Evolutionary conservation across 1,140 invertebrate species (phyloP), one percentile per base, ranked within the genome.

Genomic region (Dryas iulia): DNA sequence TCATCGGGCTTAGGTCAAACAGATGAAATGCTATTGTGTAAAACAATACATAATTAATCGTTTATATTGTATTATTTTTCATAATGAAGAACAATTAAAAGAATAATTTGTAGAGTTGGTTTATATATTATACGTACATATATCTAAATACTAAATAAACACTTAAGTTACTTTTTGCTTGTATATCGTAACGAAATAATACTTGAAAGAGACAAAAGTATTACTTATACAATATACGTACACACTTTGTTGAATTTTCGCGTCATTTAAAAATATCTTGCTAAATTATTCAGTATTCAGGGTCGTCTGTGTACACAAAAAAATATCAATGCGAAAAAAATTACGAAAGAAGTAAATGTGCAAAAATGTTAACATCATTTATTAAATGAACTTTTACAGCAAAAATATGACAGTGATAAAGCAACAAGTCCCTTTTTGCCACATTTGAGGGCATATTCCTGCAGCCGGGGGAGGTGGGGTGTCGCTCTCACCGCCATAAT

Each of bases 391-490:
- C 62, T 65, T 57, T 71, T 62, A 60, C 66, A 59, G 67, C 70
- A 66, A 72, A 82, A 86, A 87, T 85, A 77, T 82, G 79, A 78
- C 82, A 80, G 71, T 85, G 84, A 86, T 82, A 84, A 83, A 87
- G 87, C 86, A 90, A 90, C 87, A 88, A 90, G 87, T 90, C 78
- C 74, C 78, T 86, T 85, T 86, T 84, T 81, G 72, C 76, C 74
- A 83, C 78, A 80, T 87, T 86, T 79, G 75, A 74, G 79, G 77
- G 66, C 73, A 84, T 78, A 81, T 81, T 79, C 82, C 71, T 74
- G 77, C 76, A 74, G 64, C 39, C 65, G 76, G 66, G 69, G 78
- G 52, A 63, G 68, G 31, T 66, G 63, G 60, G 54, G n/a, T n/a
- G n/a, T 83, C 81, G 78, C 76, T 83, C 79, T 77, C 75, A 73